Evolutionary conservation across 2,113 vertebrate species (phyloP).

Genomic region (Edolisoma coerulescens): DNA sequence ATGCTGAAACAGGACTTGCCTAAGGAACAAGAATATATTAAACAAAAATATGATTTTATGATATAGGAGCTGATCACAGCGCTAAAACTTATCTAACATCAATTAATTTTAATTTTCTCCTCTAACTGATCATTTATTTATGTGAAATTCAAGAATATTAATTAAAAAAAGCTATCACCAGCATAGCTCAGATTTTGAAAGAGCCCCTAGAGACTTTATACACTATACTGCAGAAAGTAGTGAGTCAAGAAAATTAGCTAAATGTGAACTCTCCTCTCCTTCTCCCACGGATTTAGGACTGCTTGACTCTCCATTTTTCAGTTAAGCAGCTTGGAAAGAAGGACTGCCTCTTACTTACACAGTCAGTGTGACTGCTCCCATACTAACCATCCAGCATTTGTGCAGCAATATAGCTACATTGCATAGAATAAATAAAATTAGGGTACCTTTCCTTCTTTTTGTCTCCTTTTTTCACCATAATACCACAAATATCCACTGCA

Average conservation of each 20-base stretch:
- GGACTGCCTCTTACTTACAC: background rate
- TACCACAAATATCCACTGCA: conserved; percentile 85
- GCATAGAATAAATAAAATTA: background rate
- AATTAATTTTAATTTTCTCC: background rate
- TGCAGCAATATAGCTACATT: background rate
- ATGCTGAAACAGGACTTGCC: conserved; percentile 90
- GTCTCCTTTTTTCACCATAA: conserved; percentile 92
- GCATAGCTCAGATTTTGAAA: background rate
- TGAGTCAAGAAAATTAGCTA: background rate
- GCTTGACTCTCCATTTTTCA: background rate
- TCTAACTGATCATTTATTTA: background rate
- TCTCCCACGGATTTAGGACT: background rate
- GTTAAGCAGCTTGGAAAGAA: background rate
- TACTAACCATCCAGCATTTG: background rate
- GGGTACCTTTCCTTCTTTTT: conserved; percentile 94
- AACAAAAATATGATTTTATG: background rate
- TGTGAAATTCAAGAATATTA: background rate
- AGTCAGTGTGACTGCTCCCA: background rate
- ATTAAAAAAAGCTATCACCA: background rate
- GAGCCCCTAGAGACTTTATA: background rate
- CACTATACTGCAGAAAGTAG: background rate
- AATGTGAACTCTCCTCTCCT: background rate
- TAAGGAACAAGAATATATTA: conserved; percentile 47
- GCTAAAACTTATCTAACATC: background rate
- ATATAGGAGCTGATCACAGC: background rate